Evolutionary conservation across 2,113 vertebrate species (phyloP).

Genomic region (Baryphthengus martii): DNA sequence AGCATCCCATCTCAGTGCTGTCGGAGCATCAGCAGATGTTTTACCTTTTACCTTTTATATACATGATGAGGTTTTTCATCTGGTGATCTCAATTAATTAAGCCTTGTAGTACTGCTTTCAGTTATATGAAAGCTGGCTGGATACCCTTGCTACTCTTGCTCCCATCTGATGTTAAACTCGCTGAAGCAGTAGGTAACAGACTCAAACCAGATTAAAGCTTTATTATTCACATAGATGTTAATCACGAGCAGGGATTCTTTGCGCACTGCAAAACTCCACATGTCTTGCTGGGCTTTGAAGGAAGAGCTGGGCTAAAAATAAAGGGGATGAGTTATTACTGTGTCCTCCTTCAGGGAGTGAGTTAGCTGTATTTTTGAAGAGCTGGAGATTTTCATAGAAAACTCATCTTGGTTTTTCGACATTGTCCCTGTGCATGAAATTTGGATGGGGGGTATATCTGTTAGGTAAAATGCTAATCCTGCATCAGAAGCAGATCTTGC

Average conservation of each 20-base stretch:
- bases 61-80: slow-evolving; percentile 6
- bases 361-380: slow-evolving; percentile 3
- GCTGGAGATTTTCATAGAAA: neutral
- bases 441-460: neutral
- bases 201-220: slow-evolving; percentile 57
- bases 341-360: slow-evolving; percentile 23
- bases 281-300: slow-evolving; percentile 45
- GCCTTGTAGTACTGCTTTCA: slow-evolving; percentile 3
- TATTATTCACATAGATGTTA: slow-evolving; percentile 42
- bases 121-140: slow-evolving; percentile 22
- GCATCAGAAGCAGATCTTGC: neutral
- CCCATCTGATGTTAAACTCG: slow-evolving; percentile 34
- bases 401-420: neutral
- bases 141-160: slow-evolving; percentile 12
- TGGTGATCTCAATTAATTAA: slow-evolving; percentile 48
- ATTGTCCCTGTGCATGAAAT: neutral
- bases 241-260: slow-evolving; percentile 3
- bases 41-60: neutral
- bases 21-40: slow-evolving; percentile 4
- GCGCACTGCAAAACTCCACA: neutral
- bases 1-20: neutral
- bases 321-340: slow-evolving; percentile 25
- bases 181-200: slow-evolving; percentile 48
- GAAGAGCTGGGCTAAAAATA: slow-evolving; percentile 45
- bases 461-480: neutral